Base-by-base conservation (phyloP, 2,113 vertebrate genomes). In the Daboia siamensis region DNA sequence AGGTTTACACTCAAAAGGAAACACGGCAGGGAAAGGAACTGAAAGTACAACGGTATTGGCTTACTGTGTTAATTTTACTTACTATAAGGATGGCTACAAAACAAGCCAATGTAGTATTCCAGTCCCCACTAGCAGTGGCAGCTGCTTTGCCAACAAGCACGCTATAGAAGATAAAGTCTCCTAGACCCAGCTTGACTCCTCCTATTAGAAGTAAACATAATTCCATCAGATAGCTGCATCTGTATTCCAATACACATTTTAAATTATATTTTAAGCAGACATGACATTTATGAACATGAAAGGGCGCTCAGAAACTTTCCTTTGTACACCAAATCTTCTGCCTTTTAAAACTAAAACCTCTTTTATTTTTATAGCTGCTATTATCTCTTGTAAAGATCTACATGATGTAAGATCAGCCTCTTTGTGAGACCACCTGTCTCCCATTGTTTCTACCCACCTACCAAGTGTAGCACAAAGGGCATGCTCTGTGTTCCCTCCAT, bases 111-210 rank as follows among this genome's bases (percentile, higher is more conserved):
- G 99, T 99, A 1, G 99, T 99, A 96, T 99, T 99, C 99, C 99
- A 99, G 97, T 99, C 99, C 64, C 98, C 99, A 0, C 98, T 98
- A 24, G 97, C 98, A 0, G 98, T 98, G 29, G 99, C 98, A 0
- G 99, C 98, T 0, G 99, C 99, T 95, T 99, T 99, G 54, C 99
- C 99, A 86, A 99, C 99, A 94, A 99, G 98, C 6, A 99, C 99
- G 0, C 99, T 99, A 98, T 99, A 99, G 98, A 99, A 99, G 97
- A 99, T 99, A 97, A 99, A 99, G 93, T 99, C 99, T 13, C 99
- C 99, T 1, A 99, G 98, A n/a, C 99, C 99, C 0, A 99, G 98
- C 95, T 99, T 99, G 95, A 99, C 98, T 0, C 99, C 99, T 46
- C 99, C 99, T 99, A 80, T 56, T 44, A 89, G 91, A 90, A 96